A percentile compares a stretch with the other conserved stretches of the same genome.
These are phyloP conservation scores for Sciurus vulgaris DNA, from an alignment of 2,797 vertebrate genomes.

Conservation along the genomic window DNA sequence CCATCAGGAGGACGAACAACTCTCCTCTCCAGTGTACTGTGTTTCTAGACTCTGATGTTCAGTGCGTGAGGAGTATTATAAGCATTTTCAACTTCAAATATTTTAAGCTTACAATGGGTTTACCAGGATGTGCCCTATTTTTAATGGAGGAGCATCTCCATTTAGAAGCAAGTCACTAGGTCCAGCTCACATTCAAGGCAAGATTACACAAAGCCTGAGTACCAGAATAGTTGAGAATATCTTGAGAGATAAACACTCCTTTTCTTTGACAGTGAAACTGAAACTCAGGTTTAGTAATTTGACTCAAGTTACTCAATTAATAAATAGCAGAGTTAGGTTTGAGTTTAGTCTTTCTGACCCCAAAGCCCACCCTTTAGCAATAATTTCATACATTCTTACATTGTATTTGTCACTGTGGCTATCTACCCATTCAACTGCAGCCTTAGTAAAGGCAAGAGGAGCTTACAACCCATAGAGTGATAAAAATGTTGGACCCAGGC, in stretches of 20 bases:
- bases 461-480: not conserved
- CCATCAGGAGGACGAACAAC: not conserved
- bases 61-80: not conserved
- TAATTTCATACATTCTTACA: constrained; percentile 23
- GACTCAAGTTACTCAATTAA: not conserved
- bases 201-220: not conserved
- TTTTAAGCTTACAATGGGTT: not conserved
- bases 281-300: not conserved
- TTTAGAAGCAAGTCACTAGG: constrained; percentile 44
- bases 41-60: not conserved
- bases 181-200: not conserved
- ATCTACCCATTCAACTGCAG: not conserved
- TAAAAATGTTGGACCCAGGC: constrained; percentile 14
- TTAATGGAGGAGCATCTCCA: not conserved
- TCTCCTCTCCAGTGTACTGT: not conserved
- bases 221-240: not conserved
- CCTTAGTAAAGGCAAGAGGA: not conserved
- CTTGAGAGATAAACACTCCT: not conserved
- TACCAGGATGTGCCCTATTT: not conserved
- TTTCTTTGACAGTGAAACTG: not conserved
- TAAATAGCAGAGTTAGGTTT: constrained; percentile 8
- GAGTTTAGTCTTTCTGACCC: not conserved
- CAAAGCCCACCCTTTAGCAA: constrained; percentile 5
- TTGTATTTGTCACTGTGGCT: not conserved
- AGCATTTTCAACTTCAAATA: not conserved